A percentile compares a stretch with the other conserved stretches of the same genome.
phyloP scores from a whole-genome alignment of 2,113 vertebrate genomes.

The Casuarius casuarius region DNA sequence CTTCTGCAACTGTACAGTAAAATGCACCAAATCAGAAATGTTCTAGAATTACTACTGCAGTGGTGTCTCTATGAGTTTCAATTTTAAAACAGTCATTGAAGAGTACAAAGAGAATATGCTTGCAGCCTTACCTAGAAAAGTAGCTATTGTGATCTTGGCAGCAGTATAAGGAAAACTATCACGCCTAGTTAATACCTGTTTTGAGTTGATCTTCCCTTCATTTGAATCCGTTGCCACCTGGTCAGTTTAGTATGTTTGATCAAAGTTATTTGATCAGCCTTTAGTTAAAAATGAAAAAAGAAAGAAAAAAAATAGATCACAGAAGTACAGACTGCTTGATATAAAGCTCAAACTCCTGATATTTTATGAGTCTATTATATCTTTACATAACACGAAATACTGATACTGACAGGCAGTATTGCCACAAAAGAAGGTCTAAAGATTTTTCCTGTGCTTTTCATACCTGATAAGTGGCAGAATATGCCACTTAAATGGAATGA shows the following conservation, averaged over 20 bases:
- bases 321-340: background rate
- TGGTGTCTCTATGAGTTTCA: background rate
- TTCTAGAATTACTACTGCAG: background rate
- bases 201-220: background rate
- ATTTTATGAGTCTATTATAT: slow-evolving; percentile 29
- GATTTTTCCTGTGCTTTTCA: slow-evolving; percentile 52
- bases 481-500: slow-evolving; percentile 57
- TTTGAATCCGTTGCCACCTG: background rate
- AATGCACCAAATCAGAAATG: background rate
- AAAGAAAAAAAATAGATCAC: background rate
- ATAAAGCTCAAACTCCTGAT: background rate
- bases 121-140: background rate
- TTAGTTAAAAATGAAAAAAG: slow-evolving; percentile 23
- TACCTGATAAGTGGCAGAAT: slow-evolving; percentile 59
- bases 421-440: slow-evolving; percentile 28
- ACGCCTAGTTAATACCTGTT: background rate
- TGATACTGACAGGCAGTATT: slow-evolving; percentile 27
- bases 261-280: background rate
- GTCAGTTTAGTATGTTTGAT: background rate
- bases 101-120: background rate
- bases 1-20: background rate
- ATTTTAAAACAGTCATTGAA: background rate
- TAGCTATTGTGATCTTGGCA: background rate
- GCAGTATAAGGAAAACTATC: background rate
- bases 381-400: slow-evolving; percentile 23